Conservation (phyloP, 2,888 invertebrate genomes). For the Alitta virens region DNA sequence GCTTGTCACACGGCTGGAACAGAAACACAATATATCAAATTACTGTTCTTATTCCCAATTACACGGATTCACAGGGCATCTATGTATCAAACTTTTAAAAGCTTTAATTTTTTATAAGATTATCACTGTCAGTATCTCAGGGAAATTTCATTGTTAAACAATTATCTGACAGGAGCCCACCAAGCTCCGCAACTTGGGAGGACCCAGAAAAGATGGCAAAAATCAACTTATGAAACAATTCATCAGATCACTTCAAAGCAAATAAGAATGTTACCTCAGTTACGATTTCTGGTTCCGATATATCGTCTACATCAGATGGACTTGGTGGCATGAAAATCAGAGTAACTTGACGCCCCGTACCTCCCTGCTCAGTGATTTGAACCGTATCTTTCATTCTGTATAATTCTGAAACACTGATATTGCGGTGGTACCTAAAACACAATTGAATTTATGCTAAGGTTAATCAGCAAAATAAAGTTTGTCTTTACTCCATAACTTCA, state of each 20-base stretch:
- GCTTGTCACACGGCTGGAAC: conserved; percentile 1
- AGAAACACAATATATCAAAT: neutral
- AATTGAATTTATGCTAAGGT: neutral
- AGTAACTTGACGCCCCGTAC: conserved; percentile 68
- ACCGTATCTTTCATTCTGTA: conserved; percentile 73
- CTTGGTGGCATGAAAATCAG: conserved; percentile 46
- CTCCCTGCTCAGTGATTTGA: conserved; percentile 67
- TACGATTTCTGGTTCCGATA: neutral
- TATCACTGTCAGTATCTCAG: too few relatives aligned
- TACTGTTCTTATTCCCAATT: neutral
- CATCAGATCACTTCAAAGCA: neutral
- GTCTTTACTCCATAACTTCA: too few relatives aligned
- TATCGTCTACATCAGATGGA: neutral
- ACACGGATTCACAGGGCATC: too few relatives aligned
- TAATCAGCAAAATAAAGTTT: too few relatives aligned
- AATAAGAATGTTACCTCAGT: neutral
- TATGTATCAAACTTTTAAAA: too few relatives aligned
- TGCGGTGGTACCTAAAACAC: conserved; percentile 63
- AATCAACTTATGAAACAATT: too few relatives aligned
- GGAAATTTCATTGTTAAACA: too few relatives aligned
- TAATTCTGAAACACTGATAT: conserved; percentile 61
- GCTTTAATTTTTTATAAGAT: too few relatives aligned
- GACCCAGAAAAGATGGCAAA: too few relatives aligned
- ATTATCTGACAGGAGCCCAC: too few relatives aligned
- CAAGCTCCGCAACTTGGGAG: too few relatives aligned